Conservation (phyloP, 2,888 invertebrate genomes). For the Callimorpha dominula region DNA sequence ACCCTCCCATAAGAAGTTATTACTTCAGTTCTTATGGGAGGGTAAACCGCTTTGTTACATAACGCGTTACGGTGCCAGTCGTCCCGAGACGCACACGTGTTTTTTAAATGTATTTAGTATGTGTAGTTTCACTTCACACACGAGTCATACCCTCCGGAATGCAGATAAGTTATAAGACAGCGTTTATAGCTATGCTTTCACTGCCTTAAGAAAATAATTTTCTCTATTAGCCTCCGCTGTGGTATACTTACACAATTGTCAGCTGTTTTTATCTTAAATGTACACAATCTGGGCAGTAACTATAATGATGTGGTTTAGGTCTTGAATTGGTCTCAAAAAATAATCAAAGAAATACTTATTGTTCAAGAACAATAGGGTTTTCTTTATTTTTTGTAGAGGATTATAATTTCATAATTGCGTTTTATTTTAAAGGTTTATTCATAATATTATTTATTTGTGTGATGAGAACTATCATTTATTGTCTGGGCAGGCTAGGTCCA, state of each 20-base stretch:
- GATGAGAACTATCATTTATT: too few species aligned
- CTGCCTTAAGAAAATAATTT: constrained; percentile 8
- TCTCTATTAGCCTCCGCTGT: background rate
- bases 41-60: too few species aligned
- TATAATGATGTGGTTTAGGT: constrained; percentile 15
- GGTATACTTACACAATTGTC: constrained; percentile 3
- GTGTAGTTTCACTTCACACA: too few species aligned
- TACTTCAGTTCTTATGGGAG: too few species aligned
- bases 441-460: background rate
- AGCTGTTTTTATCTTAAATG: constrained; percentile 1
- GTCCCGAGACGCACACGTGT: too few species aligned
- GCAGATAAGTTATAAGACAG: background rate
- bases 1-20: too few species aligned
- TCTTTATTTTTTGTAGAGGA: background rate
- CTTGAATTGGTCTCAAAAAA: background rate
- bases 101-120: too few species aligned
- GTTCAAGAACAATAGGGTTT: background rate
- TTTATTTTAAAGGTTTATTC: background rate
- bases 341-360: too few species aligned
- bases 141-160: too few species aligned
- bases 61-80: too few species aligned
- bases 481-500: too few species aligned
- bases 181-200: background rate
- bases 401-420: background rate
- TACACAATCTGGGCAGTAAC: constrained; percentile 4